These are phyloP conservation scores for Hyperoplus immaculatus DNA, from an alignment of 2,797 vertebrate species.

Conservation along the genomic window DNA sequence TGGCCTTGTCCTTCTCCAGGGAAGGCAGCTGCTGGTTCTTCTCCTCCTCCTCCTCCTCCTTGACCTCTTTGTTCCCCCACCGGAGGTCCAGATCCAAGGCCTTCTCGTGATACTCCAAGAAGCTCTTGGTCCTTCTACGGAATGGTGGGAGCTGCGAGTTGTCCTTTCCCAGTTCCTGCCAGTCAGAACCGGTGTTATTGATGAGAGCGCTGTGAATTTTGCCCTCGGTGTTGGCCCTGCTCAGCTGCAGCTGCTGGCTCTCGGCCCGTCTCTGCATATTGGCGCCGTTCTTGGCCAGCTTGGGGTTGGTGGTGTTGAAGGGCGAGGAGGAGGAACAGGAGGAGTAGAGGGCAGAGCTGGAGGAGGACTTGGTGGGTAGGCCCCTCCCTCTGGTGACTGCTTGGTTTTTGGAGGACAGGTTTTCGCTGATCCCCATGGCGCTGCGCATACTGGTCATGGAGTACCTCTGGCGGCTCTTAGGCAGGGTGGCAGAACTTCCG, in stretches of 20 bases:
- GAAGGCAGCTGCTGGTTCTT: slow-evolving; percentile 67
- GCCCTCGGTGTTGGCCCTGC: slow-evolving; percentile 86
- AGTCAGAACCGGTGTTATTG: slow-evolving; percentile 89
- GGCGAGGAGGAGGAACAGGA: slow-evolving; percentile 88
- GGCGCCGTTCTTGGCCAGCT: slow-evolving; percentile 97
- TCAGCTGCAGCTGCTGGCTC: slow-evolving; percentile 93
- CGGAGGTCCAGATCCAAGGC: slow-evolving; percentile 73
- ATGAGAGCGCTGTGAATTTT: slow-evolving; percentile 83
- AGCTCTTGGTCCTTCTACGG: slow-evolving; percentile 94
- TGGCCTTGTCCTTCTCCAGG: slow-evolving; percentile 80
- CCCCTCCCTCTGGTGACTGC: slow-evolving; percentile 73
- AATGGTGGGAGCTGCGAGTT: slow-evolving; percentile 86
- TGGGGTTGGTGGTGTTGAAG: slow-evolving; percentile 90
- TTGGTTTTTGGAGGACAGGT: slow-evolving; percentile 74
- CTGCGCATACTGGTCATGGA: slow-evolving; percentile 92
- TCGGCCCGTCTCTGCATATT: slow-evolving; percentile 96
- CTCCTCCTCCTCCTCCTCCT: slow-evolving; percentile 77
- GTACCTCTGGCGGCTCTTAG: slow-evolving; percentile 95
- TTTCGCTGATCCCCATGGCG: slow-evolving; percentile 92
- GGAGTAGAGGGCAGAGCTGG: slow-evolving; percentile 88
- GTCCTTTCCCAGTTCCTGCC: slow-evolving; percentile 91
- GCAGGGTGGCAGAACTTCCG: slow-evolving; percentile 88
- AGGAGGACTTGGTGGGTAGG: slow-evolving; percentile 86
- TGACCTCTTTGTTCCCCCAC: slow-evolving; percentile 45
- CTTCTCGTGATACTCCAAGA: slow-evolving; percentile 92